Evolutionary conservation across 2,888 invertebrate genomes (phyloP).

Genomic region (Suillia variegata): DNA sequence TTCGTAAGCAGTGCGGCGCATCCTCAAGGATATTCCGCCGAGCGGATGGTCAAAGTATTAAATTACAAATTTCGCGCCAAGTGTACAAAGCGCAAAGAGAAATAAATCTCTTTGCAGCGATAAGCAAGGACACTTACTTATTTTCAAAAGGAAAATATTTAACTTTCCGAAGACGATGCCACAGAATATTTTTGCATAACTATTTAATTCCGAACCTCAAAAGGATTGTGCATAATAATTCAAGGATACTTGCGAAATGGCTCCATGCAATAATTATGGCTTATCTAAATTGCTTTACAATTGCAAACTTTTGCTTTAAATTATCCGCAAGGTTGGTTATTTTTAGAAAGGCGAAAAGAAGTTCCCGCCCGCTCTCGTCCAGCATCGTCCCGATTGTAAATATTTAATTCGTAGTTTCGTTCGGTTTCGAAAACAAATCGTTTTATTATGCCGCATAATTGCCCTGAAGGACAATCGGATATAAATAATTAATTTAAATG

Average conservation of each 20-base stretch:
- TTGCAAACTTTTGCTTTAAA: slow-evolving; percentile 10
- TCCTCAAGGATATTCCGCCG: background rate
- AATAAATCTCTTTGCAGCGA: slow-evolving; percentile 6
- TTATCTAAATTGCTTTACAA: slow-evolving; percentile 23
- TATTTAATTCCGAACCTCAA: too few relatives aligned
- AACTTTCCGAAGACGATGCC: background rate
- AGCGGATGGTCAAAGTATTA: slow-evolving; percentile 24
- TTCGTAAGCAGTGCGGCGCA: background rate
- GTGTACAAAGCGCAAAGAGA: background rate
- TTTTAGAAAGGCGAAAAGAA: too few relatives aligned
- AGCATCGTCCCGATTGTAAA: too few relatives aligned
- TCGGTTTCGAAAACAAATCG: slow-evolving; percentile 30
- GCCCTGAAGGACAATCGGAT: slow-evolving; percentile 28
- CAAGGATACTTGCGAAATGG: background rate
- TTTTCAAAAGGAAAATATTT: background rate
- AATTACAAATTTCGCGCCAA: slow-evolving; percentile 21
- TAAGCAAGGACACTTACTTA: slow-evolving; percentile 5
- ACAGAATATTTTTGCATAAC: background rate
- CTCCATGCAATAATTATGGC: background rate
- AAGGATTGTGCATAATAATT: slow-evolving; percentile 9
- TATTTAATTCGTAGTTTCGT: background rate
- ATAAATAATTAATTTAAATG: slow-evolving; percentile 40
- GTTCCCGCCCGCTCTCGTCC: too few relatives aligned
- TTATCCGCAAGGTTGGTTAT: background rate
- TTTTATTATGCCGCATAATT: slow-evolving; percentile 33